Percentiles rank a stretch among this genome's conserved stretches.
These are phyloP conservation scores for Cydia pomonella DNA, from an alignment of 1,140 invertebrate species.

Conservation along the genomic window DNA sequence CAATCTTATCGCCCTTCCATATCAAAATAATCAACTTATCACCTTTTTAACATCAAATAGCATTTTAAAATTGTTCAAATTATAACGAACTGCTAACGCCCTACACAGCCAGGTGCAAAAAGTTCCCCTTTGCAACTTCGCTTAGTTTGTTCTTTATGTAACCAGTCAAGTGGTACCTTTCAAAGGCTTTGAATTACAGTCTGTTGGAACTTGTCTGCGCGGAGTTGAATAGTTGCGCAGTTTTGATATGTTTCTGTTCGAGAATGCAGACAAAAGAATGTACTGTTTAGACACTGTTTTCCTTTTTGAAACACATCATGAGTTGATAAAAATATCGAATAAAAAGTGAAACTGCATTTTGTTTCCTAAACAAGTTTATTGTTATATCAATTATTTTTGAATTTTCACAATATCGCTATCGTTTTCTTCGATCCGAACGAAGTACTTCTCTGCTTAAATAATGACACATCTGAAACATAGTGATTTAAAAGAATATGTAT, in stretches of 20 bases:
- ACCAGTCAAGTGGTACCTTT: conserved; percentile 33
- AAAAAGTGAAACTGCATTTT: too few relatives aligned
- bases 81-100: conserved; percentile 24
- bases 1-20: not conserved
- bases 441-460: too few relatives aligned
- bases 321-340: too few relatives aligned
- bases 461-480: too few relatives aligned
- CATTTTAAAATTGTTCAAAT: conserved; percentile 31
- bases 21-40: conserved; percentile 25
- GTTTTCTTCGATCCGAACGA: too few relatives aligned
- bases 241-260: conserved; percentile 30
- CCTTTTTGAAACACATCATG: not conserved
- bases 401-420: too few relatives aligned
- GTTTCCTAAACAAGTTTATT: too few relatives aligned
- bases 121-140: conserved; percentile 27
- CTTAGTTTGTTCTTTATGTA: conserved; percentile 32
- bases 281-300: not conserved
- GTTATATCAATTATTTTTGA: too few relatives aligned
- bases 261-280: not conserved
- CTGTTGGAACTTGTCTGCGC: conserved; percentile 22
- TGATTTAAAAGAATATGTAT: too few relatives aligned
- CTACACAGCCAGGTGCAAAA: conserved; percentile 29
- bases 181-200: conserved; percentile 31
- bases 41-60: conserved; percentile 25
- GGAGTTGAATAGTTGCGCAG: conserved; percentile 21